A percentile compares a stretch with the other conserved stretches of the same genome.
phyloP scores from a whole-genome alignment of 64 coral and sea anemone species.

The Platygyra sinensis region DNA sequence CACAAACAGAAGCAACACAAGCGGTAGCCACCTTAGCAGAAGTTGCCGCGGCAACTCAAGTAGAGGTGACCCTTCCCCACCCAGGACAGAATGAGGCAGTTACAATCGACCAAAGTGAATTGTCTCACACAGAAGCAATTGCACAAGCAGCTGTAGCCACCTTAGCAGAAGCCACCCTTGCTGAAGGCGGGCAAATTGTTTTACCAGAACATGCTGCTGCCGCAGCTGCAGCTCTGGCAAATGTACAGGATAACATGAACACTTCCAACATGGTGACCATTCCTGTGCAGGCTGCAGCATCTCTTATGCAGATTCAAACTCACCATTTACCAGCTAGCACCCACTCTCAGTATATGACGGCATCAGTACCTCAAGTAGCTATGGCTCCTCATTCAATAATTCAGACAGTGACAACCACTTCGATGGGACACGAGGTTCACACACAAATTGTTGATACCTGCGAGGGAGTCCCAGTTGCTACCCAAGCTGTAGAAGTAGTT shows the following conservation, averaged over 20 bases:
- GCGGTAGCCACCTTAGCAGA: slow-evolving; percentile 97
- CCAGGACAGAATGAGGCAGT: slow-evolving; percentile 72
- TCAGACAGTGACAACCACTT: slow-evolving; percentile 81
- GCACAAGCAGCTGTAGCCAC: slow-evolving; percentile 98
- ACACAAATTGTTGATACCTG: slow-evolving; percentile 88
- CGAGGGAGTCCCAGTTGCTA: slow-evolving; percentile 93
- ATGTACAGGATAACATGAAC: slow-evolving; percentile 81
- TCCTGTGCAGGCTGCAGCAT: slow-evolving; percentile 93
- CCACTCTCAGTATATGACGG: slow-evolving; percentile 80
- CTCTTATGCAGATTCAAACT: slow-evolving; percentile 94
- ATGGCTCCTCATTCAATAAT: slow-evolving; percentile 98
- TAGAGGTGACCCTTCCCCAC: slow-evolving; percentile 72
- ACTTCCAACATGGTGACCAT: slow-evolving; percentile 98
- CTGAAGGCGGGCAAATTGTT: slow-evolving; percentile 98
- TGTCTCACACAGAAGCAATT: slow-evolving; percentile 89
- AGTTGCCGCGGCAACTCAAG: slow-evolving; percentile 95
- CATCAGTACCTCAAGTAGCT: slow-evolving; percentile 93
- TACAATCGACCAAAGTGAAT: slow-evolving; percentile 83
- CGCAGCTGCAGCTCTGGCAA: slow-evolving; percentile 82
- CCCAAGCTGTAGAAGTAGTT: slow-evolving; percentile 97
- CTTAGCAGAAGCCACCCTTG: slow-evolving; percentile 94
- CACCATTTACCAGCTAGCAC: slow-evolving; percentile 68
- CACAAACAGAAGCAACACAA: slow-evolving; percentile 94
- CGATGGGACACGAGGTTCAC: slow-evolving; percentile 74
- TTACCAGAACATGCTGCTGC: slow-evolving; percentile 93